These are phyloP conservation scores for Limnephilus auricula DNA, from an alignment of 2,888 invertebrate species.

Conservation along the genomic window DNA sequence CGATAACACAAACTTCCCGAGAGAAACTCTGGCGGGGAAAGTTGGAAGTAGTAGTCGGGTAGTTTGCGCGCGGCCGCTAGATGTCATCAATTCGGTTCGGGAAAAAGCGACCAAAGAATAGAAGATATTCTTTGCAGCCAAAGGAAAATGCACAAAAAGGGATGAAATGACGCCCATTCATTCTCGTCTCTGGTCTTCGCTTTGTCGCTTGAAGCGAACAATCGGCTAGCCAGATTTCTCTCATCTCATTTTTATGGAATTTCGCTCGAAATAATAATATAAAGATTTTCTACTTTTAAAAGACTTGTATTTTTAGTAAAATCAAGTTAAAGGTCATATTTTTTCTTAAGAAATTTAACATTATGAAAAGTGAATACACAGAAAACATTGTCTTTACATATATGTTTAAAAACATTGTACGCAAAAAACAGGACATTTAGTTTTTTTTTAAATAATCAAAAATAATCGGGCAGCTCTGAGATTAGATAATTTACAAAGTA, in stretches of 20 bases:
- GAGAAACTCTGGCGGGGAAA: not conserved
- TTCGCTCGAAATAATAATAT: not conserved
- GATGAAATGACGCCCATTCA: slow-evolving; percentile 13
- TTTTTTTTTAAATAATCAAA: too few relatives aligned
- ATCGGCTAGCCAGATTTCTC: not conserved
- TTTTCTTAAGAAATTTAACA: too few relatives aligned
- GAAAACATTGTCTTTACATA: too few relatives aligned
- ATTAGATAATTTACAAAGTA: too few relatives aligned
- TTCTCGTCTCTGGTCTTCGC: not conserved
- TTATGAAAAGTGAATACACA: too few relatives aligned
- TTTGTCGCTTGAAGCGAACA: not conserved
- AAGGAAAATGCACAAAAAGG: not conserved
- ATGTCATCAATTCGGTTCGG: slow-evolving; percentile 10
- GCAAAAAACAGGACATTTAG: too few relatives aligned
- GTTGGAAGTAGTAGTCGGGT: not conserved
- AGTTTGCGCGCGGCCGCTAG: slow-evolving; percentile 19
- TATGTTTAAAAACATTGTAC: too few relatives aligned
- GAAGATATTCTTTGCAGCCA: not conserved
- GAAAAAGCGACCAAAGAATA: not conserved
- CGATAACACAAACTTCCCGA: not conserved
- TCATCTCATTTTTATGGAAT: not conserved
- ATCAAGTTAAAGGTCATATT: too few relatives aligned
- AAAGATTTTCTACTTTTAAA: not conserved
- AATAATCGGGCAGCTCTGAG: too few relatives aligned
- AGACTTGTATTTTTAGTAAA: not conserved